Evolutionary conservation across 2,113 vertebrate species (phyloP).

Genomic region (western clawed frog (Xenopus tropicalis)): DNA sequence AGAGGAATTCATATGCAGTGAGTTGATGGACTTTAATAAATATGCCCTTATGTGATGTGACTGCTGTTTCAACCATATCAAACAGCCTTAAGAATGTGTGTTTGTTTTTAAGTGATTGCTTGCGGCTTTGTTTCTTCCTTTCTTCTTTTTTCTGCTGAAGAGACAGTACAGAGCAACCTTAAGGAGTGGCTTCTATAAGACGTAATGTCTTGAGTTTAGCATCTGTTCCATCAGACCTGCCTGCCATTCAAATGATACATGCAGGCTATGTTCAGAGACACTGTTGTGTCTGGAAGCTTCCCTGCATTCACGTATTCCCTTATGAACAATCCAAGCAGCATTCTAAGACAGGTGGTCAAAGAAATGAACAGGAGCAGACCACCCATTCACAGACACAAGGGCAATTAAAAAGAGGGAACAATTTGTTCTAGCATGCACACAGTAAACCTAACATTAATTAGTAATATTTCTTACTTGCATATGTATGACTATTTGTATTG

Average conservation of each 20-base stretch:
- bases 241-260: slow-evolving; percentile 13
- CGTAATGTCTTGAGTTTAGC: slow-evolving; percentile 31
- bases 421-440: slow-evolving; percentile 3
- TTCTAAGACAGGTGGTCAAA: slow-evolving; percentile 21
- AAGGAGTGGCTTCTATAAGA: slow-evolving; percentile 27
- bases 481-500: too few relatives aligned
- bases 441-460: too few relatives aligned
- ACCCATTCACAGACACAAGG: slow-evolving; percentile 13
- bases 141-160: not conserved
- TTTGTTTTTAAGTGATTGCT: too few relatives aligned
- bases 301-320: slow-evolving; percentile 26
- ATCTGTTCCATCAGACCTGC: slow-evolving; percentile 32
- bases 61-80: too few relatives aligned
- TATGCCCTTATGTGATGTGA: too few relatives aligned
- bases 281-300: slow-evolving; percentile 13
- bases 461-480: too few relatives aligned
- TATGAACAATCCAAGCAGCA: slow-evolving; percentile 4
- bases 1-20: too few relatives aligned
- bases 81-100: too few relatives aligned
- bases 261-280: slow-evolving; percentile 16
- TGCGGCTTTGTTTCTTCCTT: not conserved
- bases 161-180: not conserved
- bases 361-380: slow-evolving; percentile 21
- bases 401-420: slow-evolving; percentile 15
- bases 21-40: too few relatives aligned